phyloP scores from a whole-genome alignment of 2,113 vertebrate species.

The Xiphophorus hellerii region DNA sequence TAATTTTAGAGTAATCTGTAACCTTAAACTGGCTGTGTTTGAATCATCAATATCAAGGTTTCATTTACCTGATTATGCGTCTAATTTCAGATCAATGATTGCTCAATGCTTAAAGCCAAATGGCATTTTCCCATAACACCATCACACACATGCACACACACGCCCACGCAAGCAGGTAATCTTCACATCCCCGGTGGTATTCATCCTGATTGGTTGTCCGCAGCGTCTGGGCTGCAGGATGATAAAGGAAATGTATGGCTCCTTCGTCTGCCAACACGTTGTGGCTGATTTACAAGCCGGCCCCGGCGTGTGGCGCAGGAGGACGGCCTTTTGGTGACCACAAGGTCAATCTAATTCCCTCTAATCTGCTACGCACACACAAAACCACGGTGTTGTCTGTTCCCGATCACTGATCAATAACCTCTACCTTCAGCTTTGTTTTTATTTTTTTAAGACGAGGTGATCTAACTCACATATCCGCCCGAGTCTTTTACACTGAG shows the following conservation, averaged over 20 bases:
- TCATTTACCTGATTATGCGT: neutral
- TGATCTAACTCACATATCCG: neutral
- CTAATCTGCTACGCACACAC: conserved; percentile 19
- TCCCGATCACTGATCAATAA: conserved; percentile 29
- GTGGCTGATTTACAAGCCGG: conserved; percentile 69
- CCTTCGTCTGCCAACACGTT: conserved; percentile 49
- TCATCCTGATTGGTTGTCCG: conserved; percentile 57
- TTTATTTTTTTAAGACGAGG: conserved; percentile 7
- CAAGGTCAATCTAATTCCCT: conserved; percentile 68
- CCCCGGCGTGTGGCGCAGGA: conserved; percentile 36
- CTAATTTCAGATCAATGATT: neutral
- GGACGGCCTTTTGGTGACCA: conserved; percentile 30
- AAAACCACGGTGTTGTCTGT: neutral
- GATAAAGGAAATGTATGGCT: conserved; percentile 73
- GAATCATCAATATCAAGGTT: neutral
- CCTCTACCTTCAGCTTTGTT: conserved; percentile 11
- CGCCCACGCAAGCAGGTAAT: neutral
- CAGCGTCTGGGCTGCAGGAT: conserved; percentile 49
- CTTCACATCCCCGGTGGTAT: conserved; percentile 17
- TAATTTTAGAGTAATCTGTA: neutral
- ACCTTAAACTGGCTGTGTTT: neutral
- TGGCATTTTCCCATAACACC: neutral
- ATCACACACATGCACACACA: neutral
- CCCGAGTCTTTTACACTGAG: conserved; percentile 7
- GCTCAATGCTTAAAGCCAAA: neutral